Conservation (phyloP, 92 coral and sea anemone species). For the Zoanthus sociatus region DNA sequence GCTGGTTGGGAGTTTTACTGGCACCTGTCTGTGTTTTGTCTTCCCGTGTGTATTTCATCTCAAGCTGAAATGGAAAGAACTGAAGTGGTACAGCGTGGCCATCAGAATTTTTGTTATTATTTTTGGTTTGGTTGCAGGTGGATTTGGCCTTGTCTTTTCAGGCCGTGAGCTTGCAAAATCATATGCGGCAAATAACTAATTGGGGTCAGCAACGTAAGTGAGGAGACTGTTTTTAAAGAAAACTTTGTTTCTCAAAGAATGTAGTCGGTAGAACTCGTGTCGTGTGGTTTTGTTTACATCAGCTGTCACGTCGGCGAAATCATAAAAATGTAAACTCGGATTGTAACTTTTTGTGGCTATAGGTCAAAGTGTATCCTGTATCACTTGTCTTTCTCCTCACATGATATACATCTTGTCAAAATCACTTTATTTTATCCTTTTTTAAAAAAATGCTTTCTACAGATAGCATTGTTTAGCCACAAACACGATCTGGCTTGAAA, state of each 20-base stretch:
- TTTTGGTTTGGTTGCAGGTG: conserved; percentile 89
- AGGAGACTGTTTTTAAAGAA: not conserved
- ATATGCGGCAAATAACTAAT: conserved; percentile 32
- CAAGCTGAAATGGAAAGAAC: conserved; percentile 75
- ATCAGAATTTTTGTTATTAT: conserved; percentile 71
- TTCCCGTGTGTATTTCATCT: conserved; percentile 91
- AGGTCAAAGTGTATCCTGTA: not conserved
- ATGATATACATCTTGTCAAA: not conserved
- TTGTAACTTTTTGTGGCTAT: not conserved
- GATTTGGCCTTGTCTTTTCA: conserved; percentile 82
- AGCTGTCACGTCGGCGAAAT: not conserved
- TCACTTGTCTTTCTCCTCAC: not conserved
- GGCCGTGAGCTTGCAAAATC: conserved; percentile 82
- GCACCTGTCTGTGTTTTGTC: conserved; percentile 88
- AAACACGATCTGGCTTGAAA: not conserved
- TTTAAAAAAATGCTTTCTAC: not conserved
- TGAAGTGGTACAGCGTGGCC: conserved; percentile 76
- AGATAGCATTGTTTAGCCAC: not conserved
- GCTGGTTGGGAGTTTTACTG: conserved; percentile 90
- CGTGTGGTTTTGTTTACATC: not conserved
- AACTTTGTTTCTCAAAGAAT: not conserved
- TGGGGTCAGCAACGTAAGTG: not conserved
- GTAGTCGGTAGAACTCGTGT: not conserved
- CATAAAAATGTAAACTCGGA: not conserved
- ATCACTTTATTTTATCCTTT: not conserved